phyloP scores from a whole-genome alignment of 2,113 vertebrate genomes.

The Oenanthe melanoleuca region DNA sequence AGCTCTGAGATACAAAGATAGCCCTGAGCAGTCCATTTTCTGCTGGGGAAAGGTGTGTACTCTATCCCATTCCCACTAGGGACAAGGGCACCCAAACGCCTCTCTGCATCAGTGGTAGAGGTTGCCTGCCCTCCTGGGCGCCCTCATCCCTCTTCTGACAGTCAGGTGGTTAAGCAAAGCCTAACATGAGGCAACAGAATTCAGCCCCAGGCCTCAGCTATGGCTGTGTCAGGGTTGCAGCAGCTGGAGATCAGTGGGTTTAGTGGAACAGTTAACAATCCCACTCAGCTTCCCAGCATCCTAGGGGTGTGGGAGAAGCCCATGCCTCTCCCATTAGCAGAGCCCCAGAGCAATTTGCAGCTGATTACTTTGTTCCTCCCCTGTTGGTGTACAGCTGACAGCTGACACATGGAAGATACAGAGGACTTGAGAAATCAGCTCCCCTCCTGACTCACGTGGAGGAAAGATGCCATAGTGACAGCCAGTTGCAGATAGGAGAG shows the following conservation, averaged over 20 bases:
- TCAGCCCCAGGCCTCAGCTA: background rate
- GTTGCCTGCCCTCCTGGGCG: fast-evolving
- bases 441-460: background rate
- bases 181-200: fast-evolving
- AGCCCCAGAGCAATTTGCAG: background rate
- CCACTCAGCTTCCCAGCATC: background rate
- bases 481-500: background rate
- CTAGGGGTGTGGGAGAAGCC: background rate
- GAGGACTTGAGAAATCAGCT: background rate
- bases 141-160: background rate
- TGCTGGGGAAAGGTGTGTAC: background rate
- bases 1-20: background rate
- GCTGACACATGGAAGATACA: background rate
- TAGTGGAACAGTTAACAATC: background rate
- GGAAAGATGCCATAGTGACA: background rate
- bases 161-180: background rate
- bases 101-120: fast-evolving
- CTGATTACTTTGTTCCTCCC: background rate
- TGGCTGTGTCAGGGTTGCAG: background rate
- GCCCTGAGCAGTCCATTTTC: background rate
- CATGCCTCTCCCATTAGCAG: fast-evolving
- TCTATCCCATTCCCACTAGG: background rate
- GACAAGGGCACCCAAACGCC: fast-evolving
- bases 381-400: background rate
- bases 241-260: background rate